Evolutionary conservation across 2,797 vertebrate genomes (phyloP).

Genomic region (Molossus alvarezi): DNA sequence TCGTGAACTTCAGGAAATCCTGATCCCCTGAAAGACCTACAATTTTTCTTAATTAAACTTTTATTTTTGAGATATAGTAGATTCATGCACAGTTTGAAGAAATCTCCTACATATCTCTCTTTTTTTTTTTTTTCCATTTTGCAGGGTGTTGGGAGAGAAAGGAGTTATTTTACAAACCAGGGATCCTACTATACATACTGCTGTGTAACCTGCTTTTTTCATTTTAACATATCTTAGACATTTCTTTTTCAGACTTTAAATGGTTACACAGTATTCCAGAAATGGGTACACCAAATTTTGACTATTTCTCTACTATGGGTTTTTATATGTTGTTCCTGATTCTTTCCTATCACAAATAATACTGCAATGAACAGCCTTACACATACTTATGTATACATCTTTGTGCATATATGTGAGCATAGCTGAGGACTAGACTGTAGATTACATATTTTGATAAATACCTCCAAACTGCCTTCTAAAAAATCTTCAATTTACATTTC

Average conservation of each 20-base stretch:
- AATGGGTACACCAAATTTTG: neutral
- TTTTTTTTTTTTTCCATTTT: neutral
- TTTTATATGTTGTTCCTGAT: neutral
- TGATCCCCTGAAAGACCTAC: neutral
- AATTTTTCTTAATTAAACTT: conserved; percentile 30
- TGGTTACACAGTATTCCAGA: neutral
- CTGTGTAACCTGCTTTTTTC: neutral
- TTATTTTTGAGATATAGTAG: conserved; percentile 9
- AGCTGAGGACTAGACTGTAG: neutral
- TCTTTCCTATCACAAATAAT: conserved; percentile 28
- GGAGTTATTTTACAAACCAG: conserved; percentile 24
- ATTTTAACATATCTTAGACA: neutral
- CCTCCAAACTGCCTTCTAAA: conserved; percentile 54
- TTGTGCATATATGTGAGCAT: neutral
- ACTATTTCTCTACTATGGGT: neutral
- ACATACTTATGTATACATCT: neutral
- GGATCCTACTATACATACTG: neutral
- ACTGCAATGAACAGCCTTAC: neutral
- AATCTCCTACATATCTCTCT: neutral
- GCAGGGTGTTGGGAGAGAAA: neutral
- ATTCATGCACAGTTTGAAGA: neutral
- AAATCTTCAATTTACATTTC: neutral
- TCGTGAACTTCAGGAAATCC: neutral
- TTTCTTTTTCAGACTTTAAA: conserved; percentile 50
- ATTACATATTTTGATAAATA: conserved; percentile 7